phyloP scores from a whole-genome alignment of 1,140 invertebrate species.

The Pseudomyrmex flavicornis region DNA sequence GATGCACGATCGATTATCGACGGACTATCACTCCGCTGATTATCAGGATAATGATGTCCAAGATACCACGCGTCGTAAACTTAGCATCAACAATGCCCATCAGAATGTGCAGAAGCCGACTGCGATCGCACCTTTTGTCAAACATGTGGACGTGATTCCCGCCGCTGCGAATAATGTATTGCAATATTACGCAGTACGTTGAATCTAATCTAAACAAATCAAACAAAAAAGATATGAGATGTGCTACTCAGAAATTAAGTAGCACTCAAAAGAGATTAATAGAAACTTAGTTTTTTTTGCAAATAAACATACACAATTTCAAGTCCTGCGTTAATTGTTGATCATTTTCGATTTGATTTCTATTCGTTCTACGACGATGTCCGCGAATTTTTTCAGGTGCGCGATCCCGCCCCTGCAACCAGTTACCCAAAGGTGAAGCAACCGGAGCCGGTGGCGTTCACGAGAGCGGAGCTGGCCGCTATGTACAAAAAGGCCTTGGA shows the following conservation, averaged over 20 bases:
- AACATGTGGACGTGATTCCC: conserved; percentile 19
- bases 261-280: not conserved
- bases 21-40: conserved; percentile 1
- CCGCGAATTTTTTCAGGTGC: conserved; percentile 16
- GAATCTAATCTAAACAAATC: not conserved
- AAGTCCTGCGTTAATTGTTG: too few relatives aligned
- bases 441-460: conserved; percentile 61
- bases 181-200: conserved; percentile 63
- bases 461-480: conserved; percentile 68
- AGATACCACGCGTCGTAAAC: conserved; percentile 25
- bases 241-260: not conserved
- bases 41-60: not conserved
- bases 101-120: conserved; percentile 6
- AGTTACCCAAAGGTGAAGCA: conserved; percentile 41
- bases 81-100: conserved; percentile 16
- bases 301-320: not conserved
- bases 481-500: conserved; percentile 76
- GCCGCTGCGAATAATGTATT: conserved; percentile 5
- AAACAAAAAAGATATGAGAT: not conserved
- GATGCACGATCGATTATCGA: conserved; percentile 34
- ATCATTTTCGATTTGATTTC: too few relatives aligned
- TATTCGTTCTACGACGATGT: not conserved
- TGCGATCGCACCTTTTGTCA: not conserved
- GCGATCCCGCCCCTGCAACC: not conserved
- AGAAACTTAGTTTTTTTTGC: not conserved